Base-by-base conservation (phyloP, 2,113 vertebrate genomes). In the Thunnus maccoyii region DNA sequence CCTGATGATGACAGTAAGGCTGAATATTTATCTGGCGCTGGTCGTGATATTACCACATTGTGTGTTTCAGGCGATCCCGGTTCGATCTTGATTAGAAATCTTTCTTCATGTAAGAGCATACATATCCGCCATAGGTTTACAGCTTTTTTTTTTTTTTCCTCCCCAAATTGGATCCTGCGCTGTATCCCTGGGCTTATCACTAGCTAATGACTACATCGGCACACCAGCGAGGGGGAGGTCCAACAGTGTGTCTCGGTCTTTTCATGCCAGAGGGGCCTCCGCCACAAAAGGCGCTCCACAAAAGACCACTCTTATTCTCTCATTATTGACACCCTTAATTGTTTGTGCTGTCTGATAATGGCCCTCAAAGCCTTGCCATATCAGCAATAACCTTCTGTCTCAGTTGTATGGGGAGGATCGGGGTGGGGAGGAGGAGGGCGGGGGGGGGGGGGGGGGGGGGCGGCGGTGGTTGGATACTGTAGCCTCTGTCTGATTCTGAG, bases 301-400 rank as follows among this genome's bases (percentile, higher is more conserved):
- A 96, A 95, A 95, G 96, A 95, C 93, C 95, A 93, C 95, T 96
- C 96, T 96, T 96, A 96, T 97, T 96, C 95, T 88, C 85, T 95
- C 95, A 94, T 96, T 96, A 96, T 96, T 94, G 94, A 91, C 89
- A 86, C 79, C 89, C 94, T 92, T 95, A 96, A 97, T 97, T 97
- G 96, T 97, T 97, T 96, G 95, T 95, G 96, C 95, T 94, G 94
- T 86, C 91, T 96, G 95, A 97, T 97, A 96, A 97, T 96, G 95
- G 95, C 96, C 95, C 87, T 96, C 95, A 95, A 95, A 95, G 95
- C 95, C 95, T 95, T 94, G 93, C 58, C 95, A 92, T 97, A 97
- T 97, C 96, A 96, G 96, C 96, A 96, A 96, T 97, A 96, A 96
- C 96, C 96, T 97, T 96, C 96, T 97, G 96, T 96, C 95, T 96